Evolutionary conservation across 2,888 invertebrate species (phyloP).

Genomic region (Philonicus albiceps): DNA sequence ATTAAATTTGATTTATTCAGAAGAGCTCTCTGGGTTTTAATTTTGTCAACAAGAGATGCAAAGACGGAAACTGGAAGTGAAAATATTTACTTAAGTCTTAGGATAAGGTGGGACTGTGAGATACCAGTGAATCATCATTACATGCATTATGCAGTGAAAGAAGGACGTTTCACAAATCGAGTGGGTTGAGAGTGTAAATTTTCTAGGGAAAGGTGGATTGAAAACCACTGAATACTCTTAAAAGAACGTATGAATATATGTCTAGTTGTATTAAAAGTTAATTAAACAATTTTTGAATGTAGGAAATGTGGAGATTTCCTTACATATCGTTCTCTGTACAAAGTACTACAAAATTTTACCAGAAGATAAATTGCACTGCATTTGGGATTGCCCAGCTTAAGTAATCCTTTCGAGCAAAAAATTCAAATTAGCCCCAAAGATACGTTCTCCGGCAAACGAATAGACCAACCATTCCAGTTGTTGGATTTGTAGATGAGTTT

Average conservation of each 20-base stretch:
- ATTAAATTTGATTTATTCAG: neutral
- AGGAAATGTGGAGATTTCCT: neutral
- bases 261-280: neutral
- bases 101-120: neutral
- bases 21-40: neutral
- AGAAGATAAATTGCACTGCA: neutral
- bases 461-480: neutral
- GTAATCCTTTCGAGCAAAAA: neutral
- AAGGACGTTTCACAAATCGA: neutral
- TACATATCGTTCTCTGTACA: neutral
- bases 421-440: neutral
- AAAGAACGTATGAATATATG: neutral
- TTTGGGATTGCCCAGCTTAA: neutral
- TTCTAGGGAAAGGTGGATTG: neutral
- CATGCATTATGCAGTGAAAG: neutral
- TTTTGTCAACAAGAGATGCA: neutral
- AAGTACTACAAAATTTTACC: neutral
- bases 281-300: neutral
- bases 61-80: neutral
- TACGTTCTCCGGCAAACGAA: neutral
- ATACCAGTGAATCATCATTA: neutral
- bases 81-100: neutral
- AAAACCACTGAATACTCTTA: neutral
- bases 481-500: neutral
- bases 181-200: neutral